Percentiles rank a stretch among this genome's conserved stretches.
Conservation (phyloP, 2,888 invertebrate genomes). For the Desoria tigrina region DNA sequence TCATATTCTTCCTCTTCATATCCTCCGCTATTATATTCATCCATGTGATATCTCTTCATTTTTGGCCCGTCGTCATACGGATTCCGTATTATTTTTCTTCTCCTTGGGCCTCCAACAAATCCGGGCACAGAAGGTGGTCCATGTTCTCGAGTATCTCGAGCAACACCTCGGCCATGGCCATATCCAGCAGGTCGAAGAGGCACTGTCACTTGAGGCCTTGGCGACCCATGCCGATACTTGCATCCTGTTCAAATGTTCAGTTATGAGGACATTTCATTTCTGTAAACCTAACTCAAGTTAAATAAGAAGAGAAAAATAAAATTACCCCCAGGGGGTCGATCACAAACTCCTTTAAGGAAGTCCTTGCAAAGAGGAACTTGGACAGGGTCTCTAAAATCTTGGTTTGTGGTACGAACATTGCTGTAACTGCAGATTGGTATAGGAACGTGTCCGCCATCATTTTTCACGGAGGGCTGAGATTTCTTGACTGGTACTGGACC, state of each 20-base stretch:
- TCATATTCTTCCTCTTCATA: conserved; percentile 27
- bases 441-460: not conserved
- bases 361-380: conserved; percentile 65
- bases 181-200: too few species aligned
- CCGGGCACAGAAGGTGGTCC: not conserved
- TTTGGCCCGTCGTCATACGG: conserved; percentile 32
- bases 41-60: conserved; percentile 31
- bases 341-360: conserved; percentile 54
- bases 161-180: too few species aligned
- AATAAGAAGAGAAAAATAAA: conserved; percentile 56
- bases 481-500: not conserved
- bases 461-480: conserved; percentile 16
- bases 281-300: conserved; percentile 28
- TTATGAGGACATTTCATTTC: not conserved
- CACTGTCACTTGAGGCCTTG: not conserved
- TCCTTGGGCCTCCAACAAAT: not conserved
- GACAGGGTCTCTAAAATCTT: conserved; percentile 48
- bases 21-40: conserved; percentile 27
- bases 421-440: not conserved
- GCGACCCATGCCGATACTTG: conserved; percentile 32
- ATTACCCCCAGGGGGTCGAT: conserved; percentile 48
- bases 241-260: conserved; percentile 15
- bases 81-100: conserved; percentile 16
- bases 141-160: too few species aligned
- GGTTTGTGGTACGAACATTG: not conserved